Percentiles rank a stretch among this genome's conserved stretches.
phyloP scores from a whole-genome alignment of 2,797 vertebrate species.

The Pterois miles region DNA sequence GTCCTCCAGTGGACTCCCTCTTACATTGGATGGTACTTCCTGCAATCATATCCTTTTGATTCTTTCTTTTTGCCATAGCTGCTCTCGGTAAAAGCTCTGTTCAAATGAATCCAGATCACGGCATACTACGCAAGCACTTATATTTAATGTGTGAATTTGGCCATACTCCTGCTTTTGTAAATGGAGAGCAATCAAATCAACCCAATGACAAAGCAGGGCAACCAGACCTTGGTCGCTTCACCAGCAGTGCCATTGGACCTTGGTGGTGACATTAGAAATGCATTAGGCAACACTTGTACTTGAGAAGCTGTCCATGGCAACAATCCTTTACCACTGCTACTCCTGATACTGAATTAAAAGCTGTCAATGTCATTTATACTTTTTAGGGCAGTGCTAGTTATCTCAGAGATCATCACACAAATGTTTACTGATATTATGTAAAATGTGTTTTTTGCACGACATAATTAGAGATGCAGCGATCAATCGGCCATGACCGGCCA shows the following conservation, averaged over 20 bases:
- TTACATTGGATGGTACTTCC: slow-evolving; percentile 17
- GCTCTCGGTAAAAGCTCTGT: slow-evolving; percentile 48
- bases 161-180: slow-evolving; percentile 31
- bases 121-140: slow-evolving; percentile 42
- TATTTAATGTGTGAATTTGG: slow-evolving; percentile 23
- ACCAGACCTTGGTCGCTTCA: slow-evolving; percentile 9
- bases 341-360: not conserved
- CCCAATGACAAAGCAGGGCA: slow-evolving; percentile 16
- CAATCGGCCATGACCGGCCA: no score
- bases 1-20: slow-evolving; percentile 13
- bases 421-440: not conserved
- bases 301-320: not conserved
- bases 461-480: not conserved
- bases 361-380: not conserved
- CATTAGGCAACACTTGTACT: not conserved
- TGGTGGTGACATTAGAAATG: slow-evolving; percentile 10
- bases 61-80: slow-evolving; percentile 9
- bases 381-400: not conserved
- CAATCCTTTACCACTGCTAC: not conserved
- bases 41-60: slow-evolving; percentile 45
- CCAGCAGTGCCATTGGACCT: slow-evolving; percentile 17
- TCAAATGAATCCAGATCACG: slow-evolving; percentile 46
- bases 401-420: not conserved
- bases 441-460: not conserved
- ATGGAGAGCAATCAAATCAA: slow-evolving; percentile 44